Evolutionary conservation across 2,113 vertebrate genomes (phyloP).

Genomic region (Pagrus major): DNA sequence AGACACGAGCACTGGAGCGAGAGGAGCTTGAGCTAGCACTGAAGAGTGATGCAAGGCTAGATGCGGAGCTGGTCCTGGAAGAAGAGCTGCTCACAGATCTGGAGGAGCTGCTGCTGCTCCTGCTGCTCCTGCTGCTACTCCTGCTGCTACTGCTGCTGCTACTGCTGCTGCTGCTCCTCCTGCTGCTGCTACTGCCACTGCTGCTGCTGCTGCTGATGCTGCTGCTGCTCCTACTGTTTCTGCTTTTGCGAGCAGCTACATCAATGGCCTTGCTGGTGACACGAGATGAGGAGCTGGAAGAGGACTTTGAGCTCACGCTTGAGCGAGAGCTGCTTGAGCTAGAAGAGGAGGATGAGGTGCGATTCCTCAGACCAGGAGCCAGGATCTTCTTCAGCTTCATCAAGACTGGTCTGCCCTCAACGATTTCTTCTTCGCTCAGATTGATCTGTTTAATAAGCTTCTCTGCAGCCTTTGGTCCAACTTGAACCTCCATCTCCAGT

Average conservation of each 20-base stretch:
- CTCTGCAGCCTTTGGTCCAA: conserved; percentile 83
- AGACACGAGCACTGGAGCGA: conserved; percentile 36
- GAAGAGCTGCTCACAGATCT: conserved; percentile 26
- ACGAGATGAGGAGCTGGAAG: conserved; percentile 54
- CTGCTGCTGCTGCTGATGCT: no score
- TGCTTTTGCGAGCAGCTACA: neutral
- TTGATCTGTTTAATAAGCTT: conserved; percentile 80
- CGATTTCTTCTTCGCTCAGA: conserved; percentile 60
- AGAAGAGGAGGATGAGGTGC: conserved; percentile 43
- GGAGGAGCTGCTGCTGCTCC: conserved; percentile 32
- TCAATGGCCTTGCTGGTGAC: neutral
- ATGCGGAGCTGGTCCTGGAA: conserved; percentile 60
- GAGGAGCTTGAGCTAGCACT: conserved; percentile 71
- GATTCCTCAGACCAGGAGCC: conserved; percentile 49
- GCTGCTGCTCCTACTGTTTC: no score
- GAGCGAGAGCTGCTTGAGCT: conserved; percentile 59
- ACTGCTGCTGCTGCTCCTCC: conserved; percentile 25
- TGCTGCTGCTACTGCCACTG: no score
- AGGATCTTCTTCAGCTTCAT: conserved; percentile 85
- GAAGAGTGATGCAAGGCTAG: conserved; percentile 69
- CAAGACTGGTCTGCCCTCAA: conserved; percentile 64
- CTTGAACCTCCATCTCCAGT: conserved; percentile 84
- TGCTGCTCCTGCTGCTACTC: conserved; percentile 8
- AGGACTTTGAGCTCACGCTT: conserved; percentile 40
- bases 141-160: conserved; percentile 21